These are phyloP conservation scores for Dendrocopos noguchii DNA, from an alignment of 2,113 vertebrate genomes.

Conservation along the genomic window DNA sequence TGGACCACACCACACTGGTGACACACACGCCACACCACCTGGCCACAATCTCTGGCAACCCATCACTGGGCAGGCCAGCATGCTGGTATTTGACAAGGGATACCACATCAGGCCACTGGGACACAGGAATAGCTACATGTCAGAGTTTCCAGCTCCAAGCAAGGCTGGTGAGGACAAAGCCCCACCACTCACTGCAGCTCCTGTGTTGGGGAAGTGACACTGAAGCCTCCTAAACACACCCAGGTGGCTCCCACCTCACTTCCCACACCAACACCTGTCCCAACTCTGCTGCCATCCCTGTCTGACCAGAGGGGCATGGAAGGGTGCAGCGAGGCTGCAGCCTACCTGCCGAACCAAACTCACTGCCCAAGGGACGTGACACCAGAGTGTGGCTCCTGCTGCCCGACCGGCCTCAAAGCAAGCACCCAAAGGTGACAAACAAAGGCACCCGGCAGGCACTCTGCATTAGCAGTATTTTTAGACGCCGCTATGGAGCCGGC, in stretches of 20 bases:
- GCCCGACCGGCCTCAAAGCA: neutral
- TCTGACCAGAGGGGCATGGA: rapidly evolving
- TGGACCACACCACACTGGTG: neutral
- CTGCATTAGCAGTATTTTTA: constrained; percentile 68
- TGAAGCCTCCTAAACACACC: neutral
- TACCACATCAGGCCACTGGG: neutral
- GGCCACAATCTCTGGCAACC: neutral
- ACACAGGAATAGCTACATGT: neutral
- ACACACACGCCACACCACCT: neutral
- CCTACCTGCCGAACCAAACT: neutral
- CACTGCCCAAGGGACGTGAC: rapidly evolving
- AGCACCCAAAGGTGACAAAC: constrained; percentile 63
- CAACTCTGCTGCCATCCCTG: rapidly evolving
- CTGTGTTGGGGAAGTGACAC: rapidly evolving
- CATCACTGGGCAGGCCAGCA: rapidly evolving
- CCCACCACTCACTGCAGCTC: rapidly evolving
- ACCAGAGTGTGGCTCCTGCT: rapidly evolving
- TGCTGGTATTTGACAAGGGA: neutral
- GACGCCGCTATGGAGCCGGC: constrained; percentile 59
- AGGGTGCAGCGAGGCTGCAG: neutral
- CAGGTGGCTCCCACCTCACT: neutral
- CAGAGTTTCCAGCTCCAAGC: rapidly evolving
- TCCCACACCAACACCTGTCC: neutral
- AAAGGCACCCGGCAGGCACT: constrained; percentile 37
- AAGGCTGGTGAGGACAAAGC: neutral